phyloP scores from a whole-genome alignment of 1,140 invertebrate species.

The Drosophila saltans region DNA sequence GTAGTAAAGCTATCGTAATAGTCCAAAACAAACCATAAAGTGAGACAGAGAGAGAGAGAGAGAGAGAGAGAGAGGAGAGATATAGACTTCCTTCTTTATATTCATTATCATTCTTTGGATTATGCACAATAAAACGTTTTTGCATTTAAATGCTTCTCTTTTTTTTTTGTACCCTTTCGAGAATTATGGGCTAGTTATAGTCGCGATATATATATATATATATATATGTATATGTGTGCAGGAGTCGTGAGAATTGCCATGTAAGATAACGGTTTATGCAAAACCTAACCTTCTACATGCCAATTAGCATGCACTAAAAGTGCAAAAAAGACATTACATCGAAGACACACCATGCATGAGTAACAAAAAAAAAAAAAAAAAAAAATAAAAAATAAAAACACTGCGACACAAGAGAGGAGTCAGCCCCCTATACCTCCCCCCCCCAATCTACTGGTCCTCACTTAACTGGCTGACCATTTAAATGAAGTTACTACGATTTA shows the following conservation, averaged over 20 bases:
- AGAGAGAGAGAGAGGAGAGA: no score
- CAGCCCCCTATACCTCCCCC: neutral
- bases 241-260: constrained; percentile 65
- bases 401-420: constrained; percentile 33
- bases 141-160: constrained; percentile 38
- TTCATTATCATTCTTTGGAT: constrained; percentile 22
- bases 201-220: constrained; percentile 23
- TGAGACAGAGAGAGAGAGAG: no score
- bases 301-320: constrained; percentile 78
- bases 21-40: constrained; percentile 35
- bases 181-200: constrained; percentile 65
- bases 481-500: constrained; percentile 58
- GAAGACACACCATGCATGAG: constrained; percentile 66
- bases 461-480: constrained; percentile 59
- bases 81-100: constrained; percentile 13
- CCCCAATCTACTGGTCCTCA: neutral
- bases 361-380: constrained; percentile 65
- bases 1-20: constrained; percentile 49
- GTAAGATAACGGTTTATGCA: constrained; percentile 65
- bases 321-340: constrained; percentile 65
- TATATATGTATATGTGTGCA: neutral
- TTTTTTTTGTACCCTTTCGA: constrained; percentile 11
- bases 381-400: constrained; percentile 52
- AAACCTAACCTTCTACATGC: constrained; percentile 50
- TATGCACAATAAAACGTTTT: constrained; percentile 52